Evolutionary conservation across 2,113 vertebrate genomes (phyloP), one percentile per base, ranked within the genome.

Genomic region (Anhinga anhinga): DNA sequence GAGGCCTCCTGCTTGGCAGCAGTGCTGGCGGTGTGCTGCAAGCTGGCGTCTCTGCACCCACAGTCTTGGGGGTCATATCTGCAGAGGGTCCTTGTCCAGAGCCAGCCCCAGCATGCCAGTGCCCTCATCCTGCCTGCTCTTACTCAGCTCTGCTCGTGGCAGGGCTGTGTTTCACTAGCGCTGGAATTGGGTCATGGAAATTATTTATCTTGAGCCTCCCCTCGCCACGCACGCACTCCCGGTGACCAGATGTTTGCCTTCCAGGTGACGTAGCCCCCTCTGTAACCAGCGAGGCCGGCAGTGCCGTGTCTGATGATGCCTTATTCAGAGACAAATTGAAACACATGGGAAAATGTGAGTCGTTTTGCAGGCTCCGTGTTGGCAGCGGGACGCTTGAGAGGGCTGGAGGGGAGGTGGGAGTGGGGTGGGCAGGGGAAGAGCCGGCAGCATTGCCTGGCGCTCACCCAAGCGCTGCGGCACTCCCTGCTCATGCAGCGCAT

Each of bases 281-380:
- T 53, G 98, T 96, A 67, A 95, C 97, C 25, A 84, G 98, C 32
- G 99, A 99, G 38, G 92, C 98, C 42, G 98, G 97, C 83, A 81
- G 98, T 15, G 87, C 98, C 7, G 98, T 98, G 88, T 99, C 99
- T 44, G 99, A 99, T 65, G 99, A 99, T 76, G 99, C 99, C 96
- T 98, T 99, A 97, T 99, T 99, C 98, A 98, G 99, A 98, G 99
- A 99, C 98, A 99, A 99, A 97, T 96, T 99, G 94, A 99, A 99
- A 95, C 99, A 99, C 98, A 99, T 99, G 99, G 99, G 99, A 8
- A 99, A 99, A 98, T 99, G 99, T 99, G 98, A 99, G 99, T 98
- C 1, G 6, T 2, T 21, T 67, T 13, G 52, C 17, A 59, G 76
- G 58, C 22, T 67, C 38, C 0, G 2, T 5, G 38, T 11, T 16